These are phyloP conservation scores for Liodrosophila aerea DNA, from an alignment of 2,888 invertebrate genomes.

Conservation along the genomic window DNA sequence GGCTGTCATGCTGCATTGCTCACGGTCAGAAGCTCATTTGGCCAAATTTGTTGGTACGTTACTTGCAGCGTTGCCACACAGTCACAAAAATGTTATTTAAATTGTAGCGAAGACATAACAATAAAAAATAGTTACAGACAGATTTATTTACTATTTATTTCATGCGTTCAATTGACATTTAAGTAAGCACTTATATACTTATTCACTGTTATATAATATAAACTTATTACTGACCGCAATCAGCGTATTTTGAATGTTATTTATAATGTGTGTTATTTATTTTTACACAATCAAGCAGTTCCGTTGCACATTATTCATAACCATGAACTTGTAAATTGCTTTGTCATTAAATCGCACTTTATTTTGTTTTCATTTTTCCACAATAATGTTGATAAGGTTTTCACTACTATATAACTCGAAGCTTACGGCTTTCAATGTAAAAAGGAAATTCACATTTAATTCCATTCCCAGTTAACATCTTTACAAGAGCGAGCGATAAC, in stretches of 20 bases:
- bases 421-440: too few species aligned
- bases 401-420: background rate
- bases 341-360: conserved; percentile 1
- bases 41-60: too few species aligned
- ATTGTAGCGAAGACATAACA: background rate
- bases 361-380: conserved; percentile 9
- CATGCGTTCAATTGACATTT: too few species aligned
- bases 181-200: too few species aligned
- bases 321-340: conserved; percentile 31
- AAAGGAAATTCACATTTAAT: too few species aligned
- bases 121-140: background rate
- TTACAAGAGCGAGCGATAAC: too few species aligned
- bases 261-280: background rate
- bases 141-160: too few species aligned
- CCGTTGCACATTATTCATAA: background rate
- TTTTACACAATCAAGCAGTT: background rate
- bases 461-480: too few species aligned
- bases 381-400: conserved; percentile 22
- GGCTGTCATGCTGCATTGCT: conserved; percentile 2
- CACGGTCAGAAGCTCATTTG: conserved; percentile 25
- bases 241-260: background rate
- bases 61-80: conserved; percentile 51
- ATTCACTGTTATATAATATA: too few species aligned
- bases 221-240: too few species aligned
- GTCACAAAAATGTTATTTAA: background rate